phyloP scores from a whole-genome alignment of 2,888 invertebrate species.

The Schizotus pectinicornis region DNA sequence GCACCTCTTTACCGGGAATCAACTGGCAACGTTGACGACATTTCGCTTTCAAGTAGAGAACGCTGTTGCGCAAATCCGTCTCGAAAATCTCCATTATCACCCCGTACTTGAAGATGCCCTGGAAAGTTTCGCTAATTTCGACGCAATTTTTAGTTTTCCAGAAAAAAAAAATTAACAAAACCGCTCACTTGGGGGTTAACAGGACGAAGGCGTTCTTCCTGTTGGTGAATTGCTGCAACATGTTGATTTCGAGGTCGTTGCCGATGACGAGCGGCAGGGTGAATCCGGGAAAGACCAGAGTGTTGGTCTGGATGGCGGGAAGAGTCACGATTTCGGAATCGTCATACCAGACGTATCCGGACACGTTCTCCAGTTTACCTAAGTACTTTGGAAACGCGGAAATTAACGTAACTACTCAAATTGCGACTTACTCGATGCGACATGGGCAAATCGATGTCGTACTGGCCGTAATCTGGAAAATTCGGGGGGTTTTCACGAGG shows the following conservation, averaged over 20 bases:
- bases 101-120: slow-evolving; percentile 58
- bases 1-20: slow-evolving; percentile 54
- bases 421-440: slow-evolving; percentile 49
- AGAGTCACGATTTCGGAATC: slow-evolving; percentile 41
- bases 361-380: slow-evolving; percentile 66
- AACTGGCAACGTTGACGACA: slow-evolving; percentile 78
- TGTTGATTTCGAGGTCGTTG: slow-evolving; percentile 62
- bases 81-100: slow-evolving; percentile 74
- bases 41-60: slow-evolving; percentile 69
- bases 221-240: slow-evolving; percentile 65
- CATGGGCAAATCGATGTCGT: slow-evolving; percentile 55
- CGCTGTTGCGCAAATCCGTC: slow-evolving; percentile 64
- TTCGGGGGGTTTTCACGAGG: slow-evolving; percentile 16
- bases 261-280: slow-evolving; percentile 73
- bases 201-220: slow-evolving; percentile 71
- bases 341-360: slow-evolving; percentile 55
- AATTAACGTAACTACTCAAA: slow-evolving; percentile 1
- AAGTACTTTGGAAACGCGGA: slow-evolving; percentile 61
- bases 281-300: slow-evolving; percentile 76
- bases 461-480: slow-evolving; percentile 40
- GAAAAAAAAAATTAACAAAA: slow-evolving; percentile 4
- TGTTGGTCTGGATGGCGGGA: slow-evolving; percentile 54
- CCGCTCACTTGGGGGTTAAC: slow-evolving; percentile 60
- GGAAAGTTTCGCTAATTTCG: slow-evolving; percentile 12
- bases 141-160: neutral